Evolutionary conservation across 1,140 invertebrate species (phyloP), one percentile per base, ranked within the genome.

Genomic region (Elymnias hypermnestra): DNA sequence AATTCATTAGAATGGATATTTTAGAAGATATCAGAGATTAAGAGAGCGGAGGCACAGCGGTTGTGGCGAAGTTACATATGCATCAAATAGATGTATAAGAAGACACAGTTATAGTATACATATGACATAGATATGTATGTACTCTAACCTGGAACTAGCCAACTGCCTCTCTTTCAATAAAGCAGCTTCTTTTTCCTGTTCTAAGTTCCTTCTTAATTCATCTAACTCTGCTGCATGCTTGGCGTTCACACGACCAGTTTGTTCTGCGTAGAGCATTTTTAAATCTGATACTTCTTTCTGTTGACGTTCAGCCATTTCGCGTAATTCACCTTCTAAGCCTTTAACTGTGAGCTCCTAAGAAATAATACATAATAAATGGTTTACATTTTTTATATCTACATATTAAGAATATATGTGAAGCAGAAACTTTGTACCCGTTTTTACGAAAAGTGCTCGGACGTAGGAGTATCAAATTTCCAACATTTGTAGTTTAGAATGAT

Each of bases 281-380:
- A 85, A 35, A 31, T 82, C 78, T 0, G 79, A 71, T 17, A 83
- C 48, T 33, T 85, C 82, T 29, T 81, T 83, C 47, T 78, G 77
- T 25, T 87, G 82, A 0, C 79, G 64, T 2, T 86, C 81, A 7
- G 83, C 83, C 77, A 86, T 86, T 38, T 87, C 83, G 1, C 79
- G 48, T 1, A 87, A 58, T 39, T 87, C 84, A 3, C 76, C 76
- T 57, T 87, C 84, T 28, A 87, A 39, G 8, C 83, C 83, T 70
- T 86, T 87, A 2, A 87, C 73, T 39, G 86, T 87, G 44, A 87
- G 50, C 44, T 87, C 84, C 86, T 87, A 54, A 1, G 52, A 53
- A 23, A 8, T 8, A 33, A 33, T 17, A 7, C 3, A 13, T 5
- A 1, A 5, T 8, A 4, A 31, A 13, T 31, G 12, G n/a, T n/a